Conservation (phyloP, 2,888 invertebrate genomes). For the Dinocampus coccinellae region DNA sequence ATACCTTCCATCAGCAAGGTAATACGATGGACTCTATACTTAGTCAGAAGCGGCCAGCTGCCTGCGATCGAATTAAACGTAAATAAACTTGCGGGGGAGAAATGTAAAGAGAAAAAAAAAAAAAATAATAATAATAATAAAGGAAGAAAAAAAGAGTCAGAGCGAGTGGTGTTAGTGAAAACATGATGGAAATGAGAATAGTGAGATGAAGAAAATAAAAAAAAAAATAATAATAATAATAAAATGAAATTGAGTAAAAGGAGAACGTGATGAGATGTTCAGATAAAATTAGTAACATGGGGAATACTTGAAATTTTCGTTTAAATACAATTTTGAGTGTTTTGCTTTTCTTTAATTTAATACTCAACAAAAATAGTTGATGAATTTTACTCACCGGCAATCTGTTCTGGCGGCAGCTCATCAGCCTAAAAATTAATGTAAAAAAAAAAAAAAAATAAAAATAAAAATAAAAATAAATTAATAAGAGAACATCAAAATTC, state of each 20-base stretch:
- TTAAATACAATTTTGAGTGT: too few species aligned
- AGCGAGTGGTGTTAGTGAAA: too few species aligned
- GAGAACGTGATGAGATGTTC: too few species aligned
- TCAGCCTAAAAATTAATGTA: constrained; percentile 80
- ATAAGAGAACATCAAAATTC: not conserved
- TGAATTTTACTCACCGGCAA: constrained; percentile 79
- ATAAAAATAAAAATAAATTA: not conserved
- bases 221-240: too few species aligned
- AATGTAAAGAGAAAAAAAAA: constrained; percentile 15
- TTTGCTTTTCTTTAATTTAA: too few species aligned
- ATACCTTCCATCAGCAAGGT: constrained; percentile 52
- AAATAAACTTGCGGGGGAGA: constrained; percentile 57
- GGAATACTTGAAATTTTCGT: too few species aligned
- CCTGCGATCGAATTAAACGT: constrained; percentile 60
- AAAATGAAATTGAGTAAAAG: too few species aligned
- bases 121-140: constrained; percentile 4
- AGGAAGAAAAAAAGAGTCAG: constrained; percentile 15
- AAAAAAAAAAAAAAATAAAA: too few species aligned
- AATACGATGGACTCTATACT: constrained; percentile 53
- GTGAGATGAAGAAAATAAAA: too few species aligned
- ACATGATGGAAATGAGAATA: too few species aligned
- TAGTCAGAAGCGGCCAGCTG: constrained; percentile 55
- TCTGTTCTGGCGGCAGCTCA: constrained; percentile 92
- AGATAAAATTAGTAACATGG: too few species aligned
- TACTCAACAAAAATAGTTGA: constrained; percentile 14